phyloP scores from a whole-genome alignment of 2,113 vertebrate genomes.

The Laterallus jamaicensis region DNA sequence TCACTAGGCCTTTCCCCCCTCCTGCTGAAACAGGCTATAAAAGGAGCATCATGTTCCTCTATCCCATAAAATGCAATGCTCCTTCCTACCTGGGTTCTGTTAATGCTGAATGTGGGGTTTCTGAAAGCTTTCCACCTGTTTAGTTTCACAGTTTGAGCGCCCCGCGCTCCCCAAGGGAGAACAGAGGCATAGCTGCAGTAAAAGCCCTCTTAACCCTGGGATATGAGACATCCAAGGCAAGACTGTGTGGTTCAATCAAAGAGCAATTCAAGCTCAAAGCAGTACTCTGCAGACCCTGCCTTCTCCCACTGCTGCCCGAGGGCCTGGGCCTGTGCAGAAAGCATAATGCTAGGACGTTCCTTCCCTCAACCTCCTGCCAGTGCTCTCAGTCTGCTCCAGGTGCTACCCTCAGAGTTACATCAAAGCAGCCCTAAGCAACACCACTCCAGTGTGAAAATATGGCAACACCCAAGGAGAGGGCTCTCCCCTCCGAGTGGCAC shows the following conservation, averaged over 20 bases:
- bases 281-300: not conserved
- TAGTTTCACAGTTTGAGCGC: not conserved
- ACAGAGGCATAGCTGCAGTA: not conserved
- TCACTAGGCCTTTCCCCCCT: not conserved
- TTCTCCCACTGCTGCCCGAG: not conserved
- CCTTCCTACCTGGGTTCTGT: not conserved
- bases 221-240: not conserved
- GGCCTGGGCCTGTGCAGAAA: not conserved
- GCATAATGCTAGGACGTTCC: accelerated
- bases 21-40: not conserved
- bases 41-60: not conserved
- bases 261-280: not conserved
- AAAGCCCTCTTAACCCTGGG: not conserved
- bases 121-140: not conserved
- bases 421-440: not conserved
- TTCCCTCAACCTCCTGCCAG: not conserved
- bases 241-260: not conserved
- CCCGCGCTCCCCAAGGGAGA: not conserved
- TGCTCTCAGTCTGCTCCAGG: not conserved
- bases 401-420: not conserved
- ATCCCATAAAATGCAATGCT: not conserved
- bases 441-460: not conserved
- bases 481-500: not conserved
- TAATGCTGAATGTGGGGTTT: not conserved
- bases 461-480: not conserved